A percentile compares a stretch with the other conserved stretches of the same genome.
phyloP scores from a whole-genome alignment of 2,113 vertebrate genomes.

The Perca flavescens region DNA sequence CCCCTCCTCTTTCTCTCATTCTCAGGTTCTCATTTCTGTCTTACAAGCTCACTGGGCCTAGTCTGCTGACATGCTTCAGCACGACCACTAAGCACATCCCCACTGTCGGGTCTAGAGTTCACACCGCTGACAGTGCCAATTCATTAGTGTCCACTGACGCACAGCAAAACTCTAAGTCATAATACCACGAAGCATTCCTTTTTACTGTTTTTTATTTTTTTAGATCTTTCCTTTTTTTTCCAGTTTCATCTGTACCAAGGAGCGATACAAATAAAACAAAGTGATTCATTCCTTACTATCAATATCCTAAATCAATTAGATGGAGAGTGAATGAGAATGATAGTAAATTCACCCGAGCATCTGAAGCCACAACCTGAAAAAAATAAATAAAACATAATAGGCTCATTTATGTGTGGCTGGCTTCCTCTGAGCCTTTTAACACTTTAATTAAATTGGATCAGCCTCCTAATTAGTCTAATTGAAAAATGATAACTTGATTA shows the following conservation, averaged over 20 bases:
- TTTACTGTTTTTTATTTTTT: conserved; percentile 33
- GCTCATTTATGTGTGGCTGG: conserved; percentile 70
- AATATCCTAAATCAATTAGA: conserved; percentile 50
- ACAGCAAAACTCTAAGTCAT: conserved; percentile 68
- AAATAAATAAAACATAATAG: conserved; percentile 22
- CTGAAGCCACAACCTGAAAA: conserved; percentile 49
- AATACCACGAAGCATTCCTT: conserved; percentile 68
- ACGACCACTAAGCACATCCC: conserved; percentile 72
- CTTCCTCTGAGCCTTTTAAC: conserved; percentile 77
- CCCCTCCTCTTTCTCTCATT: conserved; percentile 40
- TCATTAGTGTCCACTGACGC: conserved; percentile 80
- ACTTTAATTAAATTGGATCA: conserved; percentile 85
- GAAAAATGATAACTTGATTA: conserved; percentile 86
- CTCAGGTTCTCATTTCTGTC: conserved; percentile 56
- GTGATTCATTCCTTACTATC: conserved; percentile 14
- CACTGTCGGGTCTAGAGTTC: conserved; percentile 64
- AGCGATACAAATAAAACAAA: conserved; percentile 40
- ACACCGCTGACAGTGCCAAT: conserved; percentile 75
- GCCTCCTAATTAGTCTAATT: conserved; percentile 86
- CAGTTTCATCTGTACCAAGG: conserved; percentile 11
- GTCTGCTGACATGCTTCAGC: conserved; percentile 69
- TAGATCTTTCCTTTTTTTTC: conserved; percentile 2
- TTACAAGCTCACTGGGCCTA: conserved; percentile 53
- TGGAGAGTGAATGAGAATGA: conserved; percentile 39
- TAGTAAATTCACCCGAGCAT: conserved; percentile 41